Evolutionary conservation across 1,140 invertebrate species (phyloP).

Genomic region (Philotrypesis tridentata): DNA sequence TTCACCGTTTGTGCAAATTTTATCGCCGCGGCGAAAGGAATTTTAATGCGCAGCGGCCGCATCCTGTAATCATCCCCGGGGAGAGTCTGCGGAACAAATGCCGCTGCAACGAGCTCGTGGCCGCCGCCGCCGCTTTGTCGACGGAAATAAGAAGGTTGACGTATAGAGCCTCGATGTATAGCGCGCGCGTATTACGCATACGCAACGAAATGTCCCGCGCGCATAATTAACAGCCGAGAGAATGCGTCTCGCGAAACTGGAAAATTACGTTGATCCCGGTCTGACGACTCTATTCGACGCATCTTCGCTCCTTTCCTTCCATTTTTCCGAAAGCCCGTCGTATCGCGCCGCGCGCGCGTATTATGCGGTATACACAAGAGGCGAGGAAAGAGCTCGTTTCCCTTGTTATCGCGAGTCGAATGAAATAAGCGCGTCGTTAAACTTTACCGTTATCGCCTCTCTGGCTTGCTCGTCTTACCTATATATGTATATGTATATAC

Average conservation of each 20-base stretch:
- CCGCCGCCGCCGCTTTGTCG: too few relatives aligned
- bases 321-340: not conserved
- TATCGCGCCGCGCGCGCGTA: not conserved
- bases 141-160: too few relatives aligned
- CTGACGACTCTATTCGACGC: not conserved
- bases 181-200: too few relatives aligned
- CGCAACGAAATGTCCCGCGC: too few relatives aligned
- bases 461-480: not conserved
- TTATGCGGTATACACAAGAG: not conserved
- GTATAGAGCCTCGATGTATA: too few relatives aligned
- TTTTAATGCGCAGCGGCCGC: too few relatives aligned
- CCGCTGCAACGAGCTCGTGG: too few relatives aligned
- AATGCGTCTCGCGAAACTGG: not conserved
- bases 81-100: too few relatives aligned
- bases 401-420: conserved; percentile 15
- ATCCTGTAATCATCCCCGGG: too few relatives aligned
- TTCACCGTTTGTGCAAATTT: too few relatives aligned
- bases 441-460: conserved; percentile 60
- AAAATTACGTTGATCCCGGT: not conserved
- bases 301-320: not conserved
- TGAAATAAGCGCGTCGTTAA: conserved; percentile 44
- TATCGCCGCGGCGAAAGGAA: too few relatives aligned
- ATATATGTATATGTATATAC: not conserved
- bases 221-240: too few relatives aligned
- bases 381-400: not conserved